Evolutionary conservation across 2,797 vertebrate genomes (phyloP).

Genomic region (Anabacerthia variegaticeps): DNA sequence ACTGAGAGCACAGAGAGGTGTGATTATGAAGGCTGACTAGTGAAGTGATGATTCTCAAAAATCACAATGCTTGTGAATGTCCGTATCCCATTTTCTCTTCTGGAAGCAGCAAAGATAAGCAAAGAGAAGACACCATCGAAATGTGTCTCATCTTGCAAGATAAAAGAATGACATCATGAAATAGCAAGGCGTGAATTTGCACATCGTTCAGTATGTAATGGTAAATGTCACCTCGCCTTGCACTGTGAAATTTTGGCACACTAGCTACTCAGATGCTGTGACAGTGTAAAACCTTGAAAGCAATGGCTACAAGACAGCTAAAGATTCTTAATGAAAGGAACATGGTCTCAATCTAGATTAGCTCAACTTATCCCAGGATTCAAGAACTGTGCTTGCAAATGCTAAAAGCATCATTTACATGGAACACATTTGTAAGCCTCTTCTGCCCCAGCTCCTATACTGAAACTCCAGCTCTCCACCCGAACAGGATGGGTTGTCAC

Average conservation of each 20-base stretch:
- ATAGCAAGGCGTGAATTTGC: neutral
- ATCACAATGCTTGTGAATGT: rapidly evolving
- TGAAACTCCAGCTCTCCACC: neutral
- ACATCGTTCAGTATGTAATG: rapidly evolving
- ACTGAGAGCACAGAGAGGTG: neutral
- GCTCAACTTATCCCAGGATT: neutral
- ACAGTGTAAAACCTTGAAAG: neutral
- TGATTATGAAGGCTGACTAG: neutral
- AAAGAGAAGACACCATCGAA: neutral
- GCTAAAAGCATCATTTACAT: neutral
- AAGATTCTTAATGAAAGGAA: neutral
- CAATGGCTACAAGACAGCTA: neutral
- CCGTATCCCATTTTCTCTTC: neutral
- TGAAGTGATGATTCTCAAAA: neutral
- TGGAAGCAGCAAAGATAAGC: neutral
- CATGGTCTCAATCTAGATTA: neutral
- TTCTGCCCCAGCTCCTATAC: neutral
- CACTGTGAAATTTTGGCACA: neutral
- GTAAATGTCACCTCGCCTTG: neutral
- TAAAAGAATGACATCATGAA: neutral
- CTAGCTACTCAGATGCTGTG: neutral
- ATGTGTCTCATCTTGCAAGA: neutral
- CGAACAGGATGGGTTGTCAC: neutral
- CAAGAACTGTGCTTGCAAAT: neutral
- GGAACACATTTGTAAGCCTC: neutral